Evolutionary conservation across 1,140 invertebrate species (phyloP), one percentile per base, ranked within the genome.

Genomic region (Macrostomum lignano): DNA sequence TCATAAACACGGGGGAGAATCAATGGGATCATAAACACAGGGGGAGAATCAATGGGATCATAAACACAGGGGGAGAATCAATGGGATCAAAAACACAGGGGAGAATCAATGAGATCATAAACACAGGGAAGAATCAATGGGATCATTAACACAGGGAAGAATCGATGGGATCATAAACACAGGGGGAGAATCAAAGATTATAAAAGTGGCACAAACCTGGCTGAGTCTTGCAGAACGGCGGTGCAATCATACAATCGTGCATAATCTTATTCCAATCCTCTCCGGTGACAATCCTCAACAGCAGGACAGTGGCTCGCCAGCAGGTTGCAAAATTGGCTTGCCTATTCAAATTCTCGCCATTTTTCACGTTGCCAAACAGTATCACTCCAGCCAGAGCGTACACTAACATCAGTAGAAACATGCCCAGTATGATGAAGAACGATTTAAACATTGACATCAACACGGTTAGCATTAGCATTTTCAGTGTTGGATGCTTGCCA

Each of bases 231-330:
- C 14, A 36, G 23, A 37, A 38, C 11, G 36, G 36, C 7, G 25
- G 32, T 19, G 22, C 30, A 15, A 36, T 17, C 82, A 94, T 94
- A 54, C 84, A 94, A 52, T 98, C 88, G 59, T 98, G 91, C 88
- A 99, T 96, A 29, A 99, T 94, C 63, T 96, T 94, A 58, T 99
- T 96, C 91, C 91, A 98, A 61, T 98, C 91, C 64, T 99, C 91
- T 17, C 91, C 91, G 1, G 91, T 99, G 1, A 99, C 86, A 43
- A 94, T 96, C 35, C 91, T 70, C 60, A 98, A 96, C 35, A 99
- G 60, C 70, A 96, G 81, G 7, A 82, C 79, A 19, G 96, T 77
- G 31, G 88, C 86, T 40, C 79, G 82, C 7, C 81, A 74, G 0
- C 86, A 82, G 13, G 81, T 88, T 42, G 78, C 74, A 58, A 98